These are phyloP conservation scores for Phainopepla nitens DNA, from an alignment of 2,113 vertebrate genomes.

Conservation along the genomic window DNA sequence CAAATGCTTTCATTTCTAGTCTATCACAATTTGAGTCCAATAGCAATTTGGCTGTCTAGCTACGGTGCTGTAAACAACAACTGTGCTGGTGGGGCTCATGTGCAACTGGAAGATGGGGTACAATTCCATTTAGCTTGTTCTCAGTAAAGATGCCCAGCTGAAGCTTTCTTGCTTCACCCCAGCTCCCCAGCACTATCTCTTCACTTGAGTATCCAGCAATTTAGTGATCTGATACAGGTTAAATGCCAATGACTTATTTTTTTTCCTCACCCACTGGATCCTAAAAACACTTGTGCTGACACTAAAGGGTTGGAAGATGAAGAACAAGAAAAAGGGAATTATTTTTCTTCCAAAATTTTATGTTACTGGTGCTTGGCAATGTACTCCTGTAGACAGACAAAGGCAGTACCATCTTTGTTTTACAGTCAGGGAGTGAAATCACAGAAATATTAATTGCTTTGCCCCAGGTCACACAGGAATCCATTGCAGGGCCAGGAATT, in stretches of 20 bases:
- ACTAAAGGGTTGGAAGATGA: neutral
- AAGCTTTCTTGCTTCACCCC: neutral
- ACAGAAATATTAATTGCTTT: neutral
- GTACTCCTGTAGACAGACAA: neutral
- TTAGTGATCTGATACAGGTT: neutral
- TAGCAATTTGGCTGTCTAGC: neutral
- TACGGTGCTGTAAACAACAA: neutral
- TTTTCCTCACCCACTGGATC: accelerated
- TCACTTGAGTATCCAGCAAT: neutral
- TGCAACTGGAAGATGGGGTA: neutral
- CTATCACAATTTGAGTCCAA: neutral
- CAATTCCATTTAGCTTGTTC: neutral
- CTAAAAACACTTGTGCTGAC: neutral
- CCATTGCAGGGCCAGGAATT: neutral
- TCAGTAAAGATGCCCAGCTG: neutral
- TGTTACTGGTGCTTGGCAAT: neutral
- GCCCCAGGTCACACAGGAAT: neutral
- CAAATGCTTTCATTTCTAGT: constrained; percentile 15
- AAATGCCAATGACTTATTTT: neutral
- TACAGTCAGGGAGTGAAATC: neutral
- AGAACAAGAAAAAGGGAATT: neutral
- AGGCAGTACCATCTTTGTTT: neutral
- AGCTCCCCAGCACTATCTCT: neutral
- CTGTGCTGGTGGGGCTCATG: neutral
- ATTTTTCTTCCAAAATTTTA: neutral